Evolutionary conservation across 2,888 invertebrate genomes (phyloP).

Genomic region (Ypsolopha scabrella): DNA sequence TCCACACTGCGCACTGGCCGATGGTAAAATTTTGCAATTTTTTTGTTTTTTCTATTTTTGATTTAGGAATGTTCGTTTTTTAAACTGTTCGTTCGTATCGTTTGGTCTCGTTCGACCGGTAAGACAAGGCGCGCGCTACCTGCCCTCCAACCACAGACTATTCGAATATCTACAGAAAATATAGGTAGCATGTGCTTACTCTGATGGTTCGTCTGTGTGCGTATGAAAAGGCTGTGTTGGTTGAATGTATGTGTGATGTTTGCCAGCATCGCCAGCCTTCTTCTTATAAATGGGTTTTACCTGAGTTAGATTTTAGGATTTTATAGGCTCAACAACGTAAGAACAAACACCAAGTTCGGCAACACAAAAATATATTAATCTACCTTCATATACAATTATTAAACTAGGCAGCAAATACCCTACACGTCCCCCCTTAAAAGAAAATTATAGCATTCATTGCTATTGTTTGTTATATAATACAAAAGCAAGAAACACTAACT

Average conservation of each 20-base stretch:
- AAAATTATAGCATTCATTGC: no score
- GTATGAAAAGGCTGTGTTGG: slow-evolving; percentile 27
- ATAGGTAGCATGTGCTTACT: slow-evolving; percentile 17
- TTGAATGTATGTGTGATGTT: neutral
- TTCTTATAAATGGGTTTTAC: no score
- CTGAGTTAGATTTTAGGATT: no score
- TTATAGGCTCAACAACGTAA: no score
- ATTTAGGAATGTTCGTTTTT: slow-evolving; percentile 3
- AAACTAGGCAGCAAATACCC: no score
- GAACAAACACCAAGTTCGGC: no score
- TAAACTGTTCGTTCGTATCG: slow-evolving; percentile 61
- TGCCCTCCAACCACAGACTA: slow-evolving; percentile 43
- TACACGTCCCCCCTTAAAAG: no score
- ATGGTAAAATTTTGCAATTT: no score
- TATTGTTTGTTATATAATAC: no score
- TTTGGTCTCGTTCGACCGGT: slow-evolving; percentile 53
- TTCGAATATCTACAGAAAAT: slow-evolving; percentile 26
- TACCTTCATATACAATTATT: no score
- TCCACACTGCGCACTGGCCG: neutral
- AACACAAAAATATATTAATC: no score
- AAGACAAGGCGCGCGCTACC: slow-evolving; percentile 39
- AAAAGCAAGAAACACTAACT: no score
- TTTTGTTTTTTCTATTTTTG: neutral
- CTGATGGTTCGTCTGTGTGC: slow-evolving; percentile 20
- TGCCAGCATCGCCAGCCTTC: slow-evolving; percentile 20